Percentiles rank a stretch among this genome's conserved stretches.
Evolutionary conservation across 2,797 vertebrate species (phyloP).

Genomic region (Chaenodraco wilsoni): DNA sequence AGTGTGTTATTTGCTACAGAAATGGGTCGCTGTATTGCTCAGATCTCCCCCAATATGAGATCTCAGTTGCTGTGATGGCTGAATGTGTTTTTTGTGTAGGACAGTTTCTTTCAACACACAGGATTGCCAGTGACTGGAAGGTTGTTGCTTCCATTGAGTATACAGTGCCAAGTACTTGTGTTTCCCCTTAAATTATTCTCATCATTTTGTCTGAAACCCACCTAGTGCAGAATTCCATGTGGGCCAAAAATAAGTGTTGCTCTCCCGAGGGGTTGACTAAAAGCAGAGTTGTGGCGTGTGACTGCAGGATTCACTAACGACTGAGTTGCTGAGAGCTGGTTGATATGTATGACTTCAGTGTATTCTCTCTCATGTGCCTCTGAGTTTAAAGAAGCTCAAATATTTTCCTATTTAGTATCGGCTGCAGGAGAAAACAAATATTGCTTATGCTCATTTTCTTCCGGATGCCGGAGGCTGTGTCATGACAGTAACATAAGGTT

Average conservation of each 20-base stretch:
- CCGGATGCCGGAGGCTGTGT: slow-evolving; percentile 28
- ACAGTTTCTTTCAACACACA: slow-evolving; percentile 13
- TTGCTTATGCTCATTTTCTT: slow-evolving; percentile 32
- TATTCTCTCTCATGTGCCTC: slow-evolving; percentile 38
- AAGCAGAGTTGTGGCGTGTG: slow-evolving; percentile 28
- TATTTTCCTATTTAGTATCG: slow-evolving; percentile 59
- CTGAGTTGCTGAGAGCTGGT: slow-evolving; percentile 32
- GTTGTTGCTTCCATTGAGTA: background rate
- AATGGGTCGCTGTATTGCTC: slow-evolving; percentile 16
- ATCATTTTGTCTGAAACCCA: slow-evolving; percentile 1
- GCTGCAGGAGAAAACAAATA: slow-evolving; percentile 57
- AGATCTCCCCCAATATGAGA: slow-evolving; percentile 17
- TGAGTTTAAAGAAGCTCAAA: slow-evolving; percentile 45
- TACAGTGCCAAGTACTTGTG: slow-evolving; percentile 3
- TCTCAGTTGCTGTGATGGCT: slow-evolving; percentile 21
- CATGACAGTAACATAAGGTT: slow-evolving; percentile 21
- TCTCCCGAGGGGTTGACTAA: slow-evolving; percentile 22
- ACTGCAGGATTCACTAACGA: slow-evolving; percentile 50
- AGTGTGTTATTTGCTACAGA: slow-evolving; percentile 47
- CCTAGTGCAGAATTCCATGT: slow-evolving; percentile 4
- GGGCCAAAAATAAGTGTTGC: slow-evolving; percentile 23
- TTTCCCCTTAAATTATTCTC: slow-evolving; percentile 22
- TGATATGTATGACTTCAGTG: slow-evolving; percentile 38
- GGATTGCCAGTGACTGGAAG: slow-evolving; percentile 14
- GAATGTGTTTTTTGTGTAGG: slow-evolving; percentile 32